Conservation (phyloP, 2,888 invertebrate genomes). For the Thelaira solivaga region DNA sequence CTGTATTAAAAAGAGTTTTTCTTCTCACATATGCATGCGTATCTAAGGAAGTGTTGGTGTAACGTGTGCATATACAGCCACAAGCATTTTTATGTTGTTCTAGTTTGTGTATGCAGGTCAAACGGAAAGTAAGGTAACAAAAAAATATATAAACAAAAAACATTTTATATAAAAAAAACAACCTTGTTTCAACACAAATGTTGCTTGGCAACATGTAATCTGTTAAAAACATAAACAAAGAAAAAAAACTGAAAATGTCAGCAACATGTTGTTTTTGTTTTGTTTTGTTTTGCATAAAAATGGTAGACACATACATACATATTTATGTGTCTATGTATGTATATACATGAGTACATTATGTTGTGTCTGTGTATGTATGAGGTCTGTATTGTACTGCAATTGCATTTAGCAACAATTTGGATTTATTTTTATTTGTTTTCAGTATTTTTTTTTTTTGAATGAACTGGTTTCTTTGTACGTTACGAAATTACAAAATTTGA, state of each 20-base stretch:
- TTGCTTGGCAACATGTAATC: slow-evolving; percentile 53
- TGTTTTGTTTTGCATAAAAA: too few relatives aligned
- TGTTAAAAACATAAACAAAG: background rate
- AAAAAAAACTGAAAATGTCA: slow-evolving; percentile 46
- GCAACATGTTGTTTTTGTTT: slow-evolving; percentile 56
- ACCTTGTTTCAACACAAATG: slow-evolving; percentile 61
- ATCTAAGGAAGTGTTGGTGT: slow-evolving; percentile 28
- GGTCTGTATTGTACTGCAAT: too few relatives aligned
- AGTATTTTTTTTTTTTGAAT: slow-evolving; percentile 19
- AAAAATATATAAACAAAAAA: slow-evolving; percentile 21
- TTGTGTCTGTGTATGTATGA: too few relatives aligned
- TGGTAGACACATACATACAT: too few relatives aligned
- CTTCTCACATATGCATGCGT: background rate
- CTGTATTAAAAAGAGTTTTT: too few relatives aligned
- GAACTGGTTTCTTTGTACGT: slow-evolving; percentile 57
- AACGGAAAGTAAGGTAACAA: slow-evolving; percentile 57
- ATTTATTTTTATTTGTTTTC: slow-evolving; percentile 22
- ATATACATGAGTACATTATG: too few relatives aligned
- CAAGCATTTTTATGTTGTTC: slow-evolving; percentile 50
- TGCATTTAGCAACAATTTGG: slow-evolving; percentile 5
- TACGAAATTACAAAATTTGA: slow-evolving; percentile 56
- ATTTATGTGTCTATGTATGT: too few relatives aligned
- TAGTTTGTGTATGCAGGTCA: slow-evolving; percentile 63
- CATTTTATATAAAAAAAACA: slow-evolving; percentile 25
- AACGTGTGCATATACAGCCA: background rate